Evolutionary conservation across 2,113 vertebrate genomes (phyloP).

Genomic region (Hypocryptadius cinnamomeus): DNA sequence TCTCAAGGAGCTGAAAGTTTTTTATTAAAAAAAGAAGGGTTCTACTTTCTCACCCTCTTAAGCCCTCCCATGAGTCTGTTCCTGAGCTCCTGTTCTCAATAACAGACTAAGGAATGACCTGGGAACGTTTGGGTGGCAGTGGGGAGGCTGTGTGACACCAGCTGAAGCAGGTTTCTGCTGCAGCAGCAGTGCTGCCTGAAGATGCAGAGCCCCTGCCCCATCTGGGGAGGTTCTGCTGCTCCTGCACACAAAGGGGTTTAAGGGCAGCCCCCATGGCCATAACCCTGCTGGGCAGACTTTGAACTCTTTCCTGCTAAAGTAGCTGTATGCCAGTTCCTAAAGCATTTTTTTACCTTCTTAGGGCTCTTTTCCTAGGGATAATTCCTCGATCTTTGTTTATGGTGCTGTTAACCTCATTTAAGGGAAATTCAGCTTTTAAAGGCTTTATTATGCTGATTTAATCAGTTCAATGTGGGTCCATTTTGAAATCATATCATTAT

Average conservation of each 20-base stretch:
- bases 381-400: neutral
- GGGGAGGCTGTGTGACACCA: fast-evolving
- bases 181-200: neutral
- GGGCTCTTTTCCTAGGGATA: neutral
- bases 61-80: neutral
- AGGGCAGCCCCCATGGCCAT: neutral
- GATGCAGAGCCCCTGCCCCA: neutral
- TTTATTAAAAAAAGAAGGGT: neutral
- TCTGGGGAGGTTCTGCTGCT: fast-evolving
- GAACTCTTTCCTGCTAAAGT: neutral
- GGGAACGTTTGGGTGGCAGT: neutral
- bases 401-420: neutral
- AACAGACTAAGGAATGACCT: neutral
- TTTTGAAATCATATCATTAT: neutral
- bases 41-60: neutral
- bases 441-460: neutral
- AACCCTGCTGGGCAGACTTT: neutral
- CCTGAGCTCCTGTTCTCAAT: too few species aligned
- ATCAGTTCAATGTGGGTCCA: neutral
- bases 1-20: neutral
- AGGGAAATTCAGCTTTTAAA: neutral
- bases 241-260: fast-evolving
- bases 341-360: neutral
- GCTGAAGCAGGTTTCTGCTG: neutral
- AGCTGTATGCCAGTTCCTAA: neutral